Conservation (phyloP, 2,113 vertebrate genomes). For the Pipa parva region DNA sequence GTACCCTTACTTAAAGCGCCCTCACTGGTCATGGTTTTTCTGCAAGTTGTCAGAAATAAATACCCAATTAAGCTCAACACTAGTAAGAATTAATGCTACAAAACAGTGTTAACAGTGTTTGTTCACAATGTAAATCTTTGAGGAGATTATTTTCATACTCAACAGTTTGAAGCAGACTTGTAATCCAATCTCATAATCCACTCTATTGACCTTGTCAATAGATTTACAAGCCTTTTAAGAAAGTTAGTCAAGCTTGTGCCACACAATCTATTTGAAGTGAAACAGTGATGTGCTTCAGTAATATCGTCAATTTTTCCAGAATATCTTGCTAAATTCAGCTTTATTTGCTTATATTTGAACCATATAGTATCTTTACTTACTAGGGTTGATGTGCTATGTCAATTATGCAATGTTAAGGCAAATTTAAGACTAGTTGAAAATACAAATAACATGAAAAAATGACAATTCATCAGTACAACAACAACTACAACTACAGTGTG, state of each 20-base stretch:
- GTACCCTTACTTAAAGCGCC: too few species aligned
- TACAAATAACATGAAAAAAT: too few species aligned
- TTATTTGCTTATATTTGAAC: too few species aligned
- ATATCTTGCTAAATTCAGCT: slow-evolving; percentile 4
- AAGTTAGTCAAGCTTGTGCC: slow-evolving; percentile 24
- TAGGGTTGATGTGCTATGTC: too few species aligned
- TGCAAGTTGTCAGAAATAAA: too few species aligned
- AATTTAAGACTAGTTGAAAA: too few species aligned
- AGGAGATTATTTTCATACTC: neutral
- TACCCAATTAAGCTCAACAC: too few species aligned
- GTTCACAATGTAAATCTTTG: neutral
- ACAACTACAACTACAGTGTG: too few species aligned
- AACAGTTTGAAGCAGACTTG: neutral
- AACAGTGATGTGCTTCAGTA: slow-evolving; percentile 26
- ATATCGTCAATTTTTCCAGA: slow-evolving; percentile 9
- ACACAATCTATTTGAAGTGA: slow-evolving; percentile 16
- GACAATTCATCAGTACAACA: too few species aligned
- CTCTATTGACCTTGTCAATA: slow-evolving; percentile 27
- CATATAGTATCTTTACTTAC: too few species aligned
- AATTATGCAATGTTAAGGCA: too few species aligned
- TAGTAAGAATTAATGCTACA: neutral
- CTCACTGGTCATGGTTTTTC: too few species aligned
- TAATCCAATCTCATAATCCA: slow-evolving; percentile 14
- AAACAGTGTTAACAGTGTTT: neutral
- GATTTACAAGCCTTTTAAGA: slow-evolving; percentile 15